phyloP scores from a whole-genome alignment of 2,888 invertebrate species.

The Fragum fragum region DNA sequence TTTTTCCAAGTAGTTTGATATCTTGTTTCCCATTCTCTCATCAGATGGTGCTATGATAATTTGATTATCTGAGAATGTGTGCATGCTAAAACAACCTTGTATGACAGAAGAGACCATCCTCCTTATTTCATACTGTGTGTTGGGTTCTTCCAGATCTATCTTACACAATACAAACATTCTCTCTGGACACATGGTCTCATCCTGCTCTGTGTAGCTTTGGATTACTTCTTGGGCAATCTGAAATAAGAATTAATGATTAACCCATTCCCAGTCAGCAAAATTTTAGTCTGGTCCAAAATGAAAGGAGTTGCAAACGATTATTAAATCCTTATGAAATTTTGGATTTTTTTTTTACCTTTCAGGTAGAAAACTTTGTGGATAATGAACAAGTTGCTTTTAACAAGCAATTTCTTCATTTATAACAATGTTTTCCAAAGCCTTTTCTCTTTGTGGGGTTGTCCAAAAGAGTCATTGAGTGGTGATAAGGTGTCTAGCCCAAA shows the following conservation, averaged over 20 bases:
- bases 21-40: neutral
- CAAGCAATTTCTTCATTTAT: no score
- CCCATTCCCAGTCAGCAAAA: no score
- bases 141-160: neutral
- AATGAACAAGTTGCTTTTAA: no score
- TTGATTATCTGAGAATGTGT: neutral
- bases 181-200: neutral
- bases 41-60: neutral
- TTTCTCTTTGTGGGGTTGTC: no score
- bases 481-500: no score
- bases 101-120: neutral
- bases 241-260: neutral
- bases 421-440: no score
- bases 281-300: no score
- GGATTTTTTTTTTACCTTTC: no score
- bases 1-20: constrained; percentile 14
- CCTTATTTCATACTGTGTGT: neutral
- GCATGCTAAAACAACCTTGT: neutral
- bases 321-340: no score
- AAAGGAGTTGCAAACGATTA: no score
- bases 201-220: neutral
- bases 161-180: constrained; percentile 14
- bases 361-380: no score
- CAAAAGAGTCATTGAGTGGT: no score
- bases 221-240: neutral